These are phyloP conservation scores for Teinopalpus imperialis DNA, from an alignment of 2,888 invertebrate species.

Conservation along the genomic window DNA sequence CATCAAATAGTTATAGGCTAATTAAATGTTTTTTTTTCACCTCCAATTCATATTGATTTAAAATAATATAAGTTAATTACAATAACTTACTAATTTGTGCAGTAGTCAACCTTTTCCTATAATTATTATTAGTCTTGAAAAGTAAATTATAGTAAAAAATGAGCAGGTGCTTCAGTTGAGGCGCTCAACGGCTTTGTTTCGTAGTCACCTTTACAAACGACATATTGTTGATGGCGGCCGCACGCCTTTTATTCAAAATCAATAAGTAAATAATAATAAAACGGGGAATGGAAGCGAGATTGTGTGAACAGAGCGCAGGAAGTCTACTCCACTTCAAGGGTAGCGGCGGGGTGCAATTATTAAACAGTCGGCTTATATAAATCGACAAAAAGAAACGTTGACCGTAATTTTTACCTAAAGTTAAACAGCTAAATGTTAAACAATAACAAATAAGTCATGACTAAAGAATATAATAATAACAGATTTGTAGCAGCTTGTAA, in stretches of 20 bases:
- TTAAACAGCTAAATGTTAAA: not conserved
- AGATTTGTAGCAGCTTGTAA: constrained; percentile 59
- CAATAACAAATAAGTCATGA: constrained; percentile 6
- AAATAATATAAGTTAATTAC: constrained; percentile 4
- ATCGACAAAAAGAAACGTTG: constrained; percentile 3
- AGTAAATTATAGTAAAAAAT: constrained; percentile 40
- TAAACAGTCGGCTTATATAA: constrained; percentile 9
- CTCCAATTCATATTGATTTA: constrained; percentile 22
- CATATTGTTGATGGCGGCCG: constrained; percentile 74
- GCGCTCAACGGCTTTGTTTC: constrained; percentile 75
- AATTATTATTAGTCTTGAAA: constrained; percentile 24
- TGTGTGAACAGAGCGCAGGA: constrained; percentile 73
- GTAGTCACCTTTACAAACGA: constrained; percentile 77
- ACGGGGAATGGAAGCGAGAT: constrained; percentile 64
- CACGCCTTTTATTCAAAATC: constrained; percentile 69
- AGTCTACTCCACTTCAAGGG: constrained; percentile 63
- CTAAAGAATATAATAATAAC: constrained; percentile 35
- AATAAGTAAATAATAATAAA: constrained; percentile 77
- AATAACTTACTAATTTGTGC: constrained; percentile 4
- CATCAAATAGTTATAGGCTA: constrained; percentile 53
- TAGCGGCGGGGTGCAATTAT: constrained; percentile 32
- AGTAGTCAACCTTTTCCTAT: constrained; percentile 5
- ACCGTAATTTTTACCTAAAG: constrained; percentile 13
- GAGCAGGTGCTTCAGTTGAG: constrained; percentile 71
- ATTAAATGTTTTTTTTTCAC: constrained; percentile 34